Evolutionary conservation across 1,140 invertebrate genomes (phyloP), one percentile per base, ranked within the genome.

Genomic region (Camponotus pennsylvanicus): DNA sequence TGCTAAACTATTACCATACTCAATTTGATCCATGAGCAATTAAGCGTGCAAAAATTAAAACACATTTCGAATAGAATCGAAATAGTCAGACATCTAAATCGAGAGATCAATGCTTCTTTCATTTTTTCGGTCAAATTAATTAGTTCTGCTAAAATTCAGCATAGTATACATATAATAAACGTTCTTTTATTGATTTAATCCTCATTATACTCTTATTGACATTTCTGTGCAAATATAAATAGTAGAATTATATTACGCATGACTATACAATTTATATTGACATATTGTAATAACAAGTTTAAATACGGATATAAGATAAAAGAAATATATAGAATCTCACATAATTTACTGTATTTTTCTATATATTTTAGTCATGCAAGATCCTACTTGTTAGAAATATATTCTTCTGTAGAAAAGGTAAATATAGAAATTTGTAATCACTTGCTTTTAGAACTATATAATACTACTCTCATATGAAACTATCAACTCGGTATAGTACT

Each of bases 71-170:
- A 15, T 15, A 49, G 2, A 27, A 8, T 18, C 8, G 11, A 52
- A 52, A 52, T 7, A 49, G 8, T 70, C 27, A n/a, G 27, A 42
- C n/a, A 42, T 67, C 18, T n/a, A 64, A 7, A 69, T 18, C 13
- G 8, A 49, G 34, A n/a, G 4, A n/a, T 42, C 13, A 9, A 63
- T 13, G 15, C 21, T 79, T 40, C n/a, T 57, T 8, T 49, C n/a
- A 45, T 66, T 64, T 61, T 66, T n/a, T 79, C 13, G 21, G 34
- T 8, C 6, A 80, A 80, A 34, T 80, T n/a, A 55, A 40, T n/a
- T 34, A 45, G 34, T 18, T 37, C n/a, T 15, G 1, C 57, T 0
- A 18, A 66, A 45, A 75, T 1, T 11, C 21, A n/a, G 0, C 34
- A 3, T 3, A 2, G 40, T 63, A 59, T 32, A n/a, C 5, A 11